Evolutionary conservation across 2,888 invertebrate species (phyloP).

Genomic region (Macrophya annulata): DNA sequence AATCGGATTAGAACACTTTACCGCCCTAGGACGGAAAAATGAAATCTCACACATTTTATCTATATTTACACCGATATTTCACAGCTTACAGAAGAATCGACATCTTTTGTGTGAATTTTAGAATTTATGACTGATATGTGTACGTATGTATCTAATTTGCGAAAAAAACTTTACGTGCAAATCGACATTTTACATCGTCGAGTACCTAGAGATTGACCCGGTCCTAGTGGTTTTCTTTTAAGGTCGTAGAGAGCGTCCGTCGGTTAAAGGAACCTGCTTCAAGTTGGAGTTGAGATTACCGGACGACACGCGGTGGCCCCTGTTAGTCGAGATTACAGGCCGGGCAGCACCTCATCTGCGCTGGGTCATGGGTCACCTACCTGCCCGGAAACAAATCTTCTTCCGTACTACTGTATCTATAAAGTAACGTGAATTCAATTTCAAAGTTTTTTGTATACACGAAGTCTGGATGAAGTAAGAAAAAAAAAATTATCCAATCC

Average conservation of each 20-base stretch:
- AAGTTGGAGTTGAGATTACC: slow-evolving; percentile 48
- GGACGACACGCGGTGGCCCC: slow-evolving; percentile 61
- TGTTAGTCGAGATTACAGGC: slow-evolving; percentile 72
- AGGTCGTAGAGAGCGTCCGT: slow-evolving; percentile 9
- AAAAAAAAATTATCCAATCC: too few relatives aligned
- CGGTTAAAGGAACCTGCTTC: slow-evolving; percentile 43
- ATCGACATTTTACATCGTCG: background rate
- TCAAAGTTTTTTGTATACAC: too few relatives aligned
- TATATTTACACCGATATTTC: too few relatives aligned
- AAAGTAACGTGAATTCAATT: slow-evolving; percentile 23
- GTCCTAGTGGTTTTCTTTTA: background rate
- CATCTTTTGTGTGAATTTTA: too few relatives aligned
- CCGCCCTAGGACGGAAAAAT: too few relatives aligned
- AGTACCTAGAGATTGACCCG: slow-evolving; percentile 27
- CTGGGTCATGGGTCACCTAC: slow-evolving; percentile 73
- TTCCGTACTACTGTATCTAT: slow-evolving; percentile 58
- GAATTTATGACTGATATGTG: too few relatives aligned
- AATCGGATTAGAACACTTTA: too few relatives aligned
- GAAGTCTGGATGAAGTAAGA: background rate
- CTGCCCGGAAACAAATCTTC: slow-evolving; percentile 75
- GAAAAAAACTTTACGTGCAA: background rate
- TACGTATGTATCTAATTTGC: background rate
- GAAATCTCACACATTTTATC: too few relatives aligned
- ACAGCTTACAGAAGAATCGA: too few relatives aligned
- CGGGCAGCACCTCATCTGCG: slow-evolving; percentile 74